Base-by-base conservation (phyloP, 2,797 vertebrate species). In the Thaleichthys pacificus region DNA sequence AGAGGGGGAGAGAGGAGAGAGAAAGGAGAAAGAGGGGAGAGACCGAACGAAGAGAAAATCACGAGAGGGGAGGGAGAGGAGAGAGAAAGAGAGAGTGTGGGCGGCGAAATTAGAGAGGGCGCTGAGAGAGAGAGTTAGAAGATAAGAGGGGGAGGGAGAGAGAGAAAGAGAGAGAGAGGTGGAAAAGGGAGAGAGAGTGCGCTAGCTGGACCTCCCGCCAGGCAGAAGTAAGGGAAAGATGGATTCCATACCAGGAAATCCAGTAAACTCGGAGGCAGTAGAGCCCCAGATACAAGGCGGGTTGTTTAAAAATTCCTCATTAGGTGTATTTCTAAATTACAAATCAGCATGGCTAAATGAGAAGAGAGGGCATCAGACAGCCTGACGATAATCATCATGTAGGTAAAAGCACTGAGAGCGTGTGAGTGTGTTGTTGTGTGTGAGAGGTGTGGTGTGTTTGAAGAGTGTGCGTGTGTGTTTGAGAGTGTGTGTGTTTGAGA, bases 201-300 rank as follows among this genome's bases (percentile, higher is more conserved):
- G 88, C 83, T 82, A 85, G 82, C 77, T 15, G 74, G 90, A 91
- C 89, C 90, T 82, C 92, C 90, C 86, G 85, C 91, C 88, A 89
- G 79, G 92, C 77, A 84, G 77, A 88, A 85, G n/a, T 85, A 84
- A 85, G 84, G 86, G 78, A 82, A 88, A 85, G 91, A 91, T 91
- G 90, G 91, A 93, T 91, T 92, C 89, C 91, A 91, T 91, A 92
- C 92, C 89, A 93, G 92, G 90, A 93, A 92, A 92, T 91, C 92
- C 91, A 93, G 92, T 93, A 92, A 88, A 86, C 84, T 84, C 80
- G 85, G 84, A 88, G 84, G 84, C 83, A 58, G 73, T 75, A 75
- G 88, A 77, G 90, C 82, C 82, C 85, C 82, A 84, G 80, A 86
- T 85, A 79, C 77, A 77, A 77, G 82, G 86, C 77, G 78, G 84